Evolutionary conservation across 2,113 vertebrate genomes (phyloP), one percentile per base, ranked within the genome.

Genomic region (Cacatua alba): DNA sequence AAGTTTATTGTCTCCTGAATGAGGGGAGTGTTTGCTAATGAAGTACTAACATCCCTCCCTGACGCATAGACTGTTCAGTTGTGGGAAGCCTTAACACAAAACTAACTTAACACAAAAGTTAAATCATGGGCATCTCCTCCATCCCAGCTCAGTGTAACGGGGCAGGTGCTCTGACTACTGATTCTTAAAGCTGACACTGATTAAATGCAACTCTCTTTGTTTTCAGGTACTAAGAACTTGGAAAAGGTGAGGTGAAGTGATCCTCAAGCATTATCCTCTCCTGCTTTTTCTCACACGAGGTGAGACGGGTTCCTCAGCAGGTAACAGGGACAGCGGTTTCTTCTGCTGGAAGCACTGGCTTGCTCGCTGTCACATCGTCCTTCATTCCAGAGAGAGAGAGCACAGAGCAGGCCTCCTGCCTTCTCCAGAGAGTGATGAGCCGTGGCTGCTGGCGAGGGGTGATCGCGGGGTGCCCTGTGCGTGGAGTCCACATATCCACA

Each of bases 211-310:
- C 41, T 93, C 64, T 88, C 52, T 89, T 49, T 93, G 65, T 92
- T 94, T 93, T 52, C 90, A 95, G 96, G 85, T 90, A 67, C 86
- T 41, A n/a, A 64, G 71, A 95, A 43, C 67, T 83, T 91, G 93
- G 87, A 70, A 74, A 77, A 82, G 41, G 59, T 33, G 84, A 94
- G 85, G 67, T 53, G 63, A 69, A 95, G 46, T 11, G 44, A 93
- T 83, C 91, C 87, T 88, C 68, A 13, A 52, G 76, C 85, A 51
- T 29, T 70, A 3, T 71, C 71, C 63, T 93, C 60, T 88, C 78
- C 81, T 93, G 88, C 94, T 84, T 90, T 82, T 95, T 84, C 90
- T 59, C 76, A 85, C 97, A 65, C 14, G 96, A 96, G 96, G 95
- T 95, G 96, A 96, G 96, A 57, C 48, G 74, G 18, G 75, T 60